Base-by-base conservation (phyloP, 2,888 invertebrate species). In the Pyrochroa serraticornis region DNA sequence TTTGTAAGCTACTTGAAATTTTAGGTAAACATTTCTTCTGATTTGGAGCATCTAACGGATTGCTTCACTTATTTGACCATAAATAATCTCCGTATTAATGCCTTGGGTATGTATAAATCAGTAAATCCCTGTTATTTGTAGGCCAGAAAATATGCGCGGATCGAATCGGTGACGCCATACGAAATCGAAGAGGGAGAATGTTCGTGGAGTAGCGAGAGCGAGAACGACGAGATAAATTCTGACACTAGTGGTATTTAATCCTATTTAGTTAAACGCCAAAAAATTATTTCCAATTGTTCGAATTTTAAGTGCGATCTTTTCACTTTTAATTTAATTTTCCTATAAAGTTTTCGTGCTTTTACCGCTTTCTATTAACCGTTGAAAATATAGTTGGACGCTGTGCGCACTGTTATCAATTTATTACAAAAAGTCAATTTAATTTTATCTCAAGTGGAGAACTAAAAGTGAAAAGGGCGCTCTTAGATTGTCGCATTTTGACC, bases 101-200 rank as follows among this genome's bases (percentile, higher is more conserved):
- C 82, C 71, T 75, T 81, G 79, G 84, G 84, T 84, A 83, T 79
- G 84, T 81, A 79, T 75, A 59, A 58, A 62, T 68, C 46, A 74
- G 74, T 76, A 76, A 75, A 71, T 62, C 68, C 67, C 62, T 75
- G 58, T 78, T 76, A 63, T 78, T 77, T 79, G 70, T 72, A 78
- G 78, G 78, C 69, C 46, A 35, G 56, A 53, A 79, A 77, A 70
- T 67, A 73, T 56, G 57, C 61, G 59, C 54, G 62, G 58, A 36
- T 58, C 60, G 54, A 8, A 41, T 22, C 6, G 60, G 61, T 51
- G 54, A 60, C 13, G 61, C 22, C 58, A 41, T 43, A 66, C 2
- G 76, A 77, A 65, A 72, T 84, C 44, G 88, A 88, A 80, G 87
- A 88, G 75, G 88, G 88, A 8, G 88, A 88, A 81, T 88, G 87